These are phyloP conservation scores for Halictus rubicundus DNA, from an alignment of 1,140 invertebrate genomes.

Conservation along the genomic window DNA sequence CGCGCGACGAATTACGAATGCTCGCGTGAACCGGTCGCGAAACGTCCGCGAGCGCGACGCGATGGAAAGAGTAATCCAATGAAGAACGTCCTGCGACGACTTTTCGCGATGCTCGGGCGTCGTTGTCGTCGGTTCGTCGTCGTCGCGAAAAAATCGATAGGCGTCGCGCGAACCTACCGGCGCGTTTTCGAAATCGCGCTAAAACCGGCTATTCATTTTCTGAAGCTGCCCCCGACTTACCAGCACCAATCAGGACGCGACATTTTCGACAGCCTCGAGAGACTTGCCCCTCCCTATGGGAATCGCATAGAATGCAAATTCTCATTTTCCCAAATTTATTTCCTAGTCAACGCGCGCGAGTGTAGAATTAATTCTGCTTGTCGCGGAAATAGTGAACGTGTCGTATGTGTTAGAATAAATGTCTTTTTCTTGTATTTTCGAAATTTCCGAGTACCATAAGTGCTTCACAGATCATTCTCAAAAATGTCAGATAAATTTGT, in stretches of 20 bases:
- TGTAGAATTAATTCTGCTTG: too few species aligned
- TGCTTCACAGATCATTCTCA: too few species aligned
- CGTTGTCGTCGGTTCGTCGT: neutral
- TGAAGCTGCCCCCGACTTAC: too few species aligned
- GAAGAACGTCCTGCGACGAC: constrained; percentile 34
- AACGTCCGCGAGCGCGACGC: constrained; percentile 45
- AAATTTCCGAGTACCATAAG: too few species aligned
- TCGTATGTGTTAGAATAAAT: too few species aligned
- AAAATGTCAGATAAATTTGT: too few species aligned
- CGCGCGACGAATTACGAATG: constrained; percentile 60
- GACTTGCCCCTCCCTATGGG: neutral
- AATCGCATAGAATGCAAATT: neutral
- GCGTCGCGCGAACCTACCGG: neutral
- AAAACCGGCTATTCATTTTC: constrained; percentile 1
- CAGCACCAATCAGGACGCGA: neutral
- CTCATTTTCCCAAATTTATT: neutral
- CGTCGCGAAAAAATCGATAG: constrained; percentile 14
- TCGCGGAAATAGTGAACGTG: too few species aligned
- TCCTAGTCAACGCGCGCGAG: too few species aligned
- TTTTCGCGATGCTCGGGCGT: neutral
- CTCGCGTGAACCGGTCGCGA: constrained; percentile 36
- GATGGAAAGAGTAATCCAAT: constrained; percentile 56
- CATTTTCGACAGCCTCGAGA: constrained; percentile 3
- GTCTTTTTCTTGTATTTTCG: too few species aligned
- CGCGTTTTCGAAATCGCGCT: constrained; percentile 27